These are phyloP conservation scores for Notiomystis cincta DNA, from an alignment of 2,113 vertebrate species.

Conservation along the genomic window DNA sequence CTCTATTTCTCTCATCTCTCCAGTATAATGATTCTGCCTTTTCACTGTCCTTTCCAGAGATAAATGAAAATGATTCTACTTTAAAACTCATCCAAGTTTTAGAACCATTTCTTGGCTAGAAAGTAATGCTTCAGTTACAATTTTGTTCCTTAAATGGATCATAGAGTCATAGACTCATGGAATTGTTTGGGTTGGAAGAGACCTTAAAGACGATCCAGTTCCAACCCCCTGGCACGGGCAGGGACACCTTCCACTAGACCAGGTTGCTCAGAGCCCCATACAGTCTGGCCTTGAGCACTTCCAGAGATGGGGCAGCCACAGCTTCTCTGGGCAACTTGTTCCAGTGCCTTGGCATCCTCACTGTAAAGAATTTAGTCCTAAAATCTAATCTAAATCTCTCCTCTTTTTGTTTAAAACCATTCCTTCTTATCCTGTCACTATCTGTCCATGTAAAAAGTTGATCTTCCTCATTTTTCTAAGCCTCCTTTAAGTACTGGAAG, in stretches of 20 bases:
- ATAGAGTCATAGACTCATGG: neutral
- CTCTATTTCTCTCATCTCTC: neutral
- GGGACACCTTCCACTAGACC: neutral
- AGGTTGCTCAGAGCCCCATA: neutral
- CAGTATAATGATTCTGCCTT: neutral
- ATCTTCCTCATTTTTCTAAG: neutral
- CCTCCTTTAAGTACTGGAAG: neutral
- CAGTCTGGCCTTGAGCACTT: neutral
- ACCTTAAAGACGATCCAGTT: neutral
- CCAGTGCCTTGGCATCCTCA: neutral
- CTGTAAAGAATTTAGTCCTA: neutral
- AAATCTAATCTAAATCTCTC: neutral
- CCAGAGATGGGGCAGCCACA: neutral
- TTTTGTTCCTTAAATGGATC: neutral
- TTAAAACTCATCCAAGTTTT: neutral
- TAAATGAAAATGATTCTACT: neutral
- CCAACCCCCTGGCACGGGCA: neutral
- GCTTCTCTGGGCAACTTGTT: neutral
- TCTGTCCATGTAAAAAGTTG: neutral
- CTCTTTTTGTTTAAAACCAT: neutral
- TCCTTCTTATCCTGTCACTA: neutral
- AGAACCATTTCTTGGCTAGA: neutral
- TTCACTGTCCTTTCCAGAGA: neutral
- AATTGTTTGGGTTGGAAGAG: neutral
- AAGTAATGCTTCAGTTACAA: neutral